Percentiles rank a stretch among this genome's conserved stretches.
Evolutionary conservation across 1,140 invertebrate species (phyloP).

Genomic region (Lasaia peninsularis): DNA sequence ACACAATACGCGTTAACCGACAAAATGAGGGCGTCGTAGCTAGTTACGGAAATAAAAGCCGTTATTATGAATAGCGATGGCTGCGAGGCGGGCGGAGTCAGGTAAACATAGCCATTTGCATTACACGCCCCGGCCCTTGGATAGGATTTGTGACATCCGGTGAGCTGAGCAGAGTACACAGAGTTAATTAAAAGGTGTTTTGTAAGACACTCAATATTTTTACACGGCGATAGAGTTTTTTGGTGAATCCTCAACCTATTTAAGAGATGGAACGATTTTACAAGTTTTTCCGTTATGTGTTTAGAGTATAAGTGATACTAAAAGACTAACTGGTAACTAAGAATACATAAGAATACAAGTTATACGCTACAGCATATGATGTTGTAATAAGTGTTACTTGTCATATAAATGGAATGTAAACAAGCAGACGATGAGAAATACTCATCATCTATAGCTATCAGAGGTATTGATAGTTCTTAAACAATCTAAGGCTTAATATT

Average conservation of each 20-base stretch:
- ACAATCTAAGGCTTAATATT: no score
- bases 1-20: constrained; percentile 69
- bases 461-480: no score
- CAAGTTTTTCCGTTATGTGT: no score
- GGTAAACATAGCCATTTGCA: constrained; percentile 66
- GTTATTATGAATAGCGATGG: constrained; percentile 64
- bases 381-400: no score
- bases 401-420: no score
- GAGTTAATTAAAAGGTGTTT: constrained; percentile 11
- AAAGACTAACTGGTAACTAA: no score
- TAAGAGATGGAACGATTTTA: no score
- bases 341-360: no score
- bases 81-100: constrained; percentile 37
- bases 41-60: constrained; percentile 71
- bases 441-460: no score
- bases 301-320: no score
- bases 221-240: not conserved
- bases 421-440: no score
- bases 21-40: constrained; percentile 65
- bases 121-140: constrained; percentile 50
- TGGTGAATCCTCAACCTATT: not conserved
- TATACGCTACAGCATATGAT: no score
- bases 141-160: constrained; percentile 65
- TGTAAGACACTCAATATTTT: constrained; percentile 6
- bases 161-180: constrained; percentile 28